phyloP scores from a whole-genome alignment of 1,140 invertebrate species.

The Drosophila eugracilis region DNA sequence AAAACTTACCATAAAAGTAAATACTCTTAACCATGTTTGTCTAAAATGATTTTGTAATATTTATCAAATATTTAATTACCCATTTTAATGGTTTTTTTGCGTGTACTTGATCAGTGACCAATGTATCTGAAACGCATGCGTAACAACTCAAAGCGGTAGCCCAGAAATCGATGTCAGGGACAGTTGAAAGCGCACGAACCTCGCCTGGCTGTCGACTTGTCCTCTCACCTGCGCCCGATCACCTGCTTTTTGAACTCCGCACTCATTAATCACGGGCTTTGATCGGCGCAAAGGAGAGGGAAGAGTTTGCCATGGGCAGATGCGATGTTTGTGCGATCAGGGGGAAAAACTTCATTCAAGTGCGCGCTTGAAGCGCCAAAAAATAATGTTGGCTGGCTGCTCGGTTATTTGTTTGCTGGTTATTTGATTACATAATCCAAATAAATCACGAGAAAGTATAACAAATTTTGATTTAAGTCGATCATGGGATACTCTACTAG shows the following conservation, averaged over 20 bases:
- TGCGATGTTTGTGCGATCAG: constrained; percentile 25
- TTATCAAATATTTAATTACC: neutral
- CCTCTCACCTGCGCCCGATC: constrained; percentile 36
- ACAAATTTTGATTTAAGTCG: constrained; percentile 29
- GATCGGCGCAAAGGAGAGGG: constrained; percentile 3
- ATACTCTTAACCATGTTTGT: no score
- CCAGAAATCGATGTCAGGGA: constrained; percentile 48
- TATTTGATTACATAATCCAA: constrained; percentile 45
- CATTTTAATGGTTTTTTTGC: neutral
- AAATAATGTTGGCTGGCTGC: constrained; percentile 27
- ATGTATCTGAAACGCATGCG: constrained; percentile 5
- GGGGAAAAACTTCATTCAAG: constrained; percentile 45
- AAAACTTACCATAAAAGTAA: no score
- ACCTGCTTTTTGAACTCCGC: constrained; percentile 36
- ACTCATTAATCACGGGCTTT: constrained; percentile 41
- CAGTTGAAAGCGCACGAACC: constrained; percentile 44
- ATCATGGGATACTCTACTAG: constrained; percentile 19
- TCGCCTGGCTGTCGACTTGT: constrained; percentile 7
- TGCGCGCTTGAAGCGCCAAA: constrained; percentile 47
- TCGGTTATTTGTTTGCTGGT: constrained; percentile 30
- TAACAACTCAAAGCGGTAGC: constrained; percentile 25
- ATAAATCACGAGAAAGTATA: constrained; percentile 54
- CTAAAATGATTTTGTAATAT: no score
- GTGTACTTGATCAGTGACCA: constrained; percentile 6
- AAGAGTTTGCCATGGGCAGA: constrained; percentile 29